Conservation (phyloP, 2,113 vertebrate genomes). For the Actinemys pallida region DNA sequence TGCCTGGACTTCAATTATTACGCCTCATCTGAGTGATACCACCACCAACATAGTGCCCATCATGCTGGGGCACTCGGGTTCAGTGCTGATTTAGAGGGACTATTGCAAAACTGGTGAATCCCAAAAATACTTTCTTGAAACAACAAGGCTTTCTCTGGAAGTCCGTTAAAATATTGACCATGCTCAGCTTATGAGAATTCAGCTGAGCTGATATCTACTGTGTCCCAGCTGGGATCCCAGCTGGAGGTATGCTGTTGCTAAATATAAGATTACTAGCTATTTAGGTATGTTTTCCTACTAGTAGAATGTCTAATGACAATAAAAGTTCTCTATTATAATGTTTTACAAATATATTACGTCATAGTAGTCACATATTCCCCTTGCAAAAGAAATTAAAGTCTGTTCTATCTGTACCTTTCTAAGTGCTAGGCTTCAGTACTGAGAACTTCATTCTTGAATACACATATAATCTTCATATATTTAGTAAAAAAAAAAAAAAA, state of each 20-base stretch:
- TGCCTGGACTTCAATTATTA: not conserved
- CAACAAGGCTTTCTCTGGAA: not conserved
- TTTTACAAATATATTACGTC: not conserved
- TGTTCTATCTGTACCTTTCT: not conserved
- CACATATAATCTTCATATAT: not conserved
- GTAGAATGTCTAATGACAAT: not conserved
- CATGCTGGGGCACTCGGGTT: not conserved
- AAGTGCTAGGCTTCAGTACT: not conserved
- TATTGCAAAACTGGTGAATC: not conserved
- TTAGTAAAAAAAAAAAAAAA: not conserved
- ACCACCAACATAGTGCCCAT: not conserved
- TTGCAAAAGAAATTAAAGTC: not conserved
- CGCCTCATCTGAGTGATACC: not conserved
- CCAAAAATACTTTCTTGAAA: not conserved
- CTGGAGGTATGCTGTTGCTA: not conserved
- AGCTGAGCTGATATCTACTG: not conserved
- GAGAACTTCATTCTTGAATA: not conserved
- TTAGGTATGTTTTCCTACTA: not conserved
- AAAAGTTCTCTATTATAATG: not conserved
- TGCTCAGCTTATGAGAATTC: not conserved
- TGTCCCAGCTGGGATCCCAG: not conserved
- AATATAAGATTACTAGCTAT: not conserved
- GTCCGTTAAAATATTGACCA: not conserved
- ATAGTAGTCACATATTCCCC: not conserved
- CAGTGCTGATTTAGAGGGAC: not conserved